A percentile compares a stretch with the other conserved stretches of the same genome.
Conservation (phyloP, 2,113 vertebrate species). For the Plecotus auritus region DNA sequence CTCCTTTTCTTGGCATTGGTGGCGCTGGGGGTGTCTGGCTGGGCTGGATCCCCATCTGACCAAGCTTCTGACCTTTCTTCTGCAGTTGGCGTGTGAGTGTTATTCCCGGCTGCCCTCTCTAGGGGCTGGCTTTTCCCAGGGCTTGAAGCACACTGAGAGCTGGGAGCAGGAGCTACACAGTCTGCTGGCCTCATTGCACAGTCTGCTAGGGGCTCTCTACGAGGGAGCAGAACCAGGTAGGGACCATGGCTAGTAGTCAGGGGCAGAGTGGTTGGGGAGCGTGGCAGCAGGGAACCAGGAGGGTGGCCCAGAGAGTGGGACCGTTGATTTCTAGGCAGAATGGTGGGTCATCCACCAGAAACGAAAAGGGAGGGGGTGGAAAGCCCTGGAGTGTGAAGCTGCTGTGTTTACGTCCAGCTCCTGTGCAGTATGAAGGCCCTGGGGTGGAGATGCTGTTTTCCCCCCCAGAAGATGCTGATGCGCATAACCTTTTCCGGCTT, state of each 20-base stretch:
- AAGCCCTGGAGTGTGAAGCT: not conserved
- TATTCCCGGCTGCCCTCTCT: constrained; percentile 87
- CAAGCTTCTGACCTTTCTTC: not conserved
- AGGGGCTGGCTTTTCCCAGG: constrained; percentile 88
- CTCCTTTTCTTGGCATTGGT: not conserved
- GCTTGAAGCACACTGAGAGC: constrained; percentile 84
- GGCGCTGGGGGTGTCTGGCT: not conserved
- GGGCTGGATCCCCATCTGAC: not conserved
- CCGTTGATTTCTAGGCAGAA: not conserved
- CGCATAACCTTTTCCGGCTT: constrained; percentile 83
- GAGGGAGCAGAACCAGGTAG: constrained; percentile 86
- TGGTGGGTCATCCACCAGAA: not conserved
- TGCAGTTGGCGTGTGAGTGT: constrained; percentile 89
- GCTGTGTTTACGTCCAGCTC: constrained; percentile 71
- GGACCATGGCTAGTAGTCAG: not conserved
- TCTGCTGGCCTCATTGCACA: constrained; percentile 86
- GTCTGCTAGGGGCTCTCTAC: constrained; percentile 84
- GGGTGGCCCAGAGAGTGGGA: not conserved
- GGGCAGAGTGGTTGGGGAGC: not conserved
- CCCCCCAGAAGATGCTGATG: constrained; percentile 79
- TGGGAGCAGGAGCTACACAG: constrained; percentile 91
- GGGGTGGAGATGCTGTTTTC: constrained; percentile 84
- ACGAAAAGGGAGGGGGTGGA: not conserved
- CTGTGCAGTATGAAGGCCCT: constrained; percentile 83
- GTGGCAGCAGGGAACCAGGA: not conserved